Conservation (phyloP, 1,140 invertebrate species). For the Euborellia annulipes region DNA sequence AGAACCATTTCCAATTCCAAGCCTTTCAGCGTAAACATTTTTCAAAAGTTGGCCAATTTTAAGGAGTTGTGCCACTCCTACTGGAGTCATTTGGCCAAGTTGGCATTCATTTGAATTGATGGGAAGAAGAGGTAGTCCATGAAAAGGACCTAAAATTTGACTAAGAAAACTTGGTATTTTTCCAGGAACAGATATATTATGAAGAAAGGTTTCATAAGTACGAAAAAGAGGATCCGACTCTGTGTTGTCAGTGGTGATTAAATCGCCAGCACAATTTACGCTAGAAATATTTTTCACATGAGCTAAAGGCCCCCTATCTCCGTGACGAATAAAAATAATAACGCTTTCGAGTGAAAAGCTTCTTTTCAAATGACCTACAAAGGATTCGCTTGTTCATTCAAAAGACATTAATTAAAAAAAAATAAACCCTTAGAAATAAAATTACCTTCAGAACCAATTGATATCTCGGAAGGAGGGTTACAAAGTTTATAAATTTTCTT, state of each 20-base stretch:
- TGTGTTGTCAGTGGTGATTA: conserved; percentile 13
- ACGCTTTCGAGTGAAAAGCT: conserved; percentile 60
- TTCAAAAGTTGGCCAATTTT: conserved; percentile 54
- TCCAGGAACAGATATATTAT: conserved; percentile 28
- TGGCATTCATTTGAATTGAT: conserved; percentile 31
- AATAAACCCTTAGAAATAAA: conserved; percentile 22
- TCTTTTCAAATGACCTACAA: conserved; percentile 35
- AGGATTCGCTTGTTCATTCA: too few relatives aligned
- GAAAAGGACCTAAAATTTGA: conserved; percentile 60
- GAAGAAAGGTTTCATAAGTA: conserved; percentile 24
- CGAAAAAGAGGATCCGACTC: conserved; percentile 20
- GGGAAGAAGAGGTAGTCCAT: conserved; percentile 62
- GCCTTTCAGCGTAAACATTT: conserved; percentile 45
- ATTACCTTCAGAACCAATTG: conserved; percentile 48
- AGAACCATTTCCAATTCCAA: conserved; percentile 33
- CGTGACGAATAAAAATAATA: conserved; percentile 67
- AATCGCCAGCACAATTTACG: conserved; percentile 53
- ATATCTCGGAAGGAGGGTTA: conserved; percentile 45
- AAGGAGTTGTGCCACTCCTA: conserved; percentile 55
- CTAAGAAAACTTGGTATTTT: conserved; percentile 44
- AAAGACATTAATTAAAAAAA: conserved; percentile 7
- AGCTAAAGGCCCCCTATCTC: conserved; percentile 69
- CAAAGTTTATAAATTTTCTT: conserved; percentile 46
- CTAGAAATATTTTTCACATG: conserved; percentile 56
- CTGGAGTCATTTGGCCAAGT: conserved; percentile 53